Base-by-base conservation (phyloP, 1,140 invertebrate species). In the Drosophila arizonae region DNA sequence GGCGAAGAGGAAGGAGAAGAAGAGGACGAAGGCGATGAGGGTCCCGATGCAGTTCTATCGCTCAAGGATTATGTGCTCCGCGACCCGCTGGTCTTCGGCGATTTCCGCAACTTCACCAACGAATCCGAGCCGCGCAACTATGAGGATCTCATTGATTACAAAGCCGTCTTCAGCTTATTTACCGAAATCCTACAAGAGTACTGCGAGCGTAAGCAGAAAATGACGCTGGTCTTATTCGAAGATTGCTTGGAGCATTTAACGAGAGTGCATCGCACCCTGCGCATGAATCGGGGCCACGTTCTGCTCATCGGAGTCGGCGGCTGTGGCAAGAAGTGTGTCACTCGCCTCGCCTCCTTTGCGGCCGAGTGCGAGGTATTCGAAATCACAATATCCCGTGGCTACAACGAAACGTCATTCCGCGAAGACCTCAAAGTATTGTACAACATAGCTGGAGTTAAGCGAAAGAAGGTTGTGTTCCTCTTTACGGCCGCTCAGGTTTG, bases 231-330 rank as follows among this genome's bases (percentile, higher is more conserved):
- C 0, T 92, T 98, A 3, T 98, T 98, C 86, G 95, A 98, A 82
- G 97, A 98, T 91, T 97, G 96, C 33, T 91, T 98, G 30, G 96
- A 98, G 78, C 97, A 98, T 92, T 90, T 98, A 73, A 97, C 96
- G 0, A 93, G 97, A 52, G 94, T 97, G 1, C 96, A 98, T 77
- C 94, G 97, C 61, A 94, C 95, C 0, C 91, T 98, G 50, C 93
- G 97, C 54, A 95, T 97, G 94, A 94, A 97, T 85, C 94, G 95
- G 72, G 97, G 97, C 0, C 96, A 98, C 86, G 94, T 95, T 6
- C 92, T 98, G 82, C 92, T 98, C 21, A 95, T 98, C 4, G 97
- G 97, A 9, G 95, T 97, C 1, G 96, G 96, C 4, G 97, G 97
- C 15, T 95, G 95, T 82, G 97, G 97, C 11, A 98, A 98, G 92